phyloP scores from a whole-genome alignment of 1,140 invertebrate genomes.

The Caenorhabditis briggsae region DNA sequence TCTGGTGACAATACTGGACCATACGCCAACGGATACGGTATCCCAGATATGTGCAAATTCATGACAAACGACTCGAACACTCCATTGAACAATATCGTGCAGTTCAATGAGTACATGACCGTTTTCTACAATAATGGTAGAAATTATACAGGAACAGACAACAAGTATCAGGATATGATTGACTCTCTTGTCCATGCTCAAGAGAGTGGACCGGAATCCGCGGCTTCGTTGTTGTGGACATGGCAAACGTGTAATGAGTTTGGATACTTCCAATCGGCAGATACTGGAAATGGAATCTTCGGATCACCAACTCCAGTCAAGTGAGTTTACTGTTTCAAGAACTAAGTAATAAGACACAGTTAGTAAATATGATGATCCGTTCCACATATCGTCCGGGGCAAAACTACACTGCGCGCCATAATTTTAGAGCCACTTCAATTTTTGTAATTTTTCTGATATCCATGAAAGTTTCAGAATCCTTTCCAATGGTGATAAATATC shows the following conservation, averaged over 20 bases:
- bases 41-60: slow-evolving; percentile 18
- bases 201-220: not conserved
- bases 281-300: slow-evolving; percentile 83
- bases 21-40: not conserved
- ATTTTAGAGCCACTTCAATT: no score
- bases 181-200: no score
- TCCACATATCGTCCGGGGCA: no score
- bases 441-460: no score
- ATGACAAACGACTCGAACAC: slow-evolving; percentile 24
- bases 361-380: no score
- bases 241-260: slow-evolving; percentile 89
- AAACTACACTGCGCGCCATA: no score
- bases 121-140: no score
- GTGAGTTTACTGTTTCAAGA: slow-evolving; percentile 48
- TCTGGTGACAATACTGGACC: slow-evolving; percentile 20
- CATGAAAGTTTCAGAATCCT: no score
- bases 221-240: not conserved
- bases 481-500: no score
- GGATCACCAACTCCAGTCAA: slow-evolving; percentile 85
- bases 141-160: no score
- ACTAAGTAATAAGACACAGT: not conserved
- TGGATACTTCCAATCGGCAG: slow-evolving; percentile 92
- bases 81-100: not conserved
- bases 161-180: no score
- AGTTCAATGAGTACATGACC: no score